Evolutionary conservation across 2,113 vertebrate species (phyloP).

Genomic region (Hymenochirus boettgeri): DNA sequence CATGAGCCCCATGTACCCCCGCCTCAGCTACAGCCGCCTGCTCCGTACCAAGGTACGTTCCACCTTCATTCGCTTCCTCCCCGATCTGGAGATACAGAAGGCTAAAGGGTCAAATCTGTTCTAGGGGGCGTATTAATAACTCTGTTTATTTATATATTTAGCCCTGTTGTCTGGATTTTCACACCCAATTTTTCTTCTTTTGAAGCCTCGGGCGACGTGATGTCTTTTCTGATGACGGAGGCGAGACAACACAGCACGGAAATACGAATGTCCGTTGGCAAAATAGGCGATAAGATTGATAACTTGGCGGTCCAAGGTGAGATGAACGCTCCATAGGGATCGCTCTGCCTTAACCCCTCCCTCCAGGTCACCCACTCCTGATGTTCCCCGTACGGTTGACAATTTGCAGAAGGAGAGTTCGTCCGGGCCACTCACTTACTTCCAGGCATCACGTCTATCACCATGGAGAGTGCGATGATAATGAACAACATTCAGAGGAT

Average conservation of each 20-base stretch:
- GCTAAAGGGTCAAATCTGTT: too few species aligned
- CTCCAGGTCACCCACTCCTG: too few species aligned
- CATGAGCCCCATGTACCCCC: conserved; percentile 71
- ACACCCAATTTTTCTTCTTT: not conserved
- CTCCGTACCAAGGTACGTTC: conserved; percentile 76
- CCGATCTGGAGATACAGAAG: too few species aligned
- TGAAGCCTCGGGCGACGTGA: conserved; percentile 78
- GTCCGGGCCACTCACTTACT: conserved; percentile 59
- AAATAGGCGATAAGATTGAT: conserved; percentile 92
- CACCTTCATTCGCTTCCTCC: too few species aligned
- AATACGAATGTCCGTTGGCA: conserved; percentile 82
- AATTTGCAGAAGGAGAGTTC: conserved; percentile 73
- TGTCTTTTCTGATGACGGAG: conserved; percentile 91
- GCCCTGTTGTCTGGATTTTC: too few species aligned
- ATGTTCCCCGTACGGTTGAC: too few species aligned
- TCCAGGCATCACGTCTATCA: conserved; percentile 69
- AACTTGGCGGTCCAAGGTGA: conserved; percentile 80
- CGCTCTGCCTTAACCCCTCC: not conserved
- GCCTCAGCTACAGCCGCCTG: conserved; percentile 62
- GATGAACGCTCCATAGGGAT: not conserved
- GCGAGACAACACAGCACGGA: conserved; percentile 94
- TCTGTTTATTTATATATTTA: too few species aligned
- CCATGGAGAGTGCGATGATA: conserved; percentile 92
- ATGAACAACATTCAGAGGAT: conserved; percentile 92
- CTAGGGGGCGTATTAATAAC: too few species aligned